These are phyloP conservation scores for Mormoops blainvillei DNA, from an alignment of 2,113 vertebrate species.

Conservation along the genomic window DNA sequence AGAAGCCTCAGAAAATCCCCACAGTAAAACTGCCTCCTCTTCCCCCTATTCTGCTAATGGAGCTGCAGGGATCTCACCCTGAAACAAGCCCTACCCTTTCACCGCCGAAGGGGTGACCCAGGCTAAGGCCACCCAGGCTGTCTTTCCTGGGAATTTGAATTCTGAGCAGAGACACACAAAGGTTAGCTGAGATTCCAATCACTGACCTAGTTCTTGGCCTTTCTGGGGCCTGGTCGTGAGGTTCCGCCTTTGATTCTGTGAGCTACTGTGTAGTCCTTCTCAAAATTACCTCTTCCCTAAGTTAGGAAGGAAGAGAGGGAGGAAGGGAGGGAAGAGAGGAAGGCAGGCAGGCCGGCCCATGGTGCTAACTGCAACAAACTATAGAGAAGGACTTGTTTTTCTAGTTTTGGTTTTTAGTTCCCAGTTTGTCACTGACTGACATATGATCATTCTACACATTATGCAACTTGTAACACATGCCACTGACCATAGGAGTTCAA, in stretches of 20 bases:
- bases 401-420: neutral
- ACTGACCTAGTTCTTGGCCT: neutral
- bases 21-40: neutral
- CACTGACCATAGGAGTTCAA: neutral
- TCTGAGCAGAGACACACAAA: neutral
- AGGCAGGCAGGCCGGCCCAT: neutral
- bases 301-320: neutral
- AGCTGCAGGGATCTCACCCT: neutral
- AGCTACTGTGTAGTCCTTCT: neutral
- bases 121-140: neutral
- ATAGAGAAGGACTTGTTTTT: neutral
- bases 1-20: neutral
- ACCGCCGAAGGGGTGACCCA: neutral
- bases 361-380: neutral
- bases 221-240: neutral
- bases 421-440: neutral
- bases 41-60: neutral
- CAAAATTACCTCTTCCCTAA: neutral
- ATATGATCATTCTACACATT: no score
- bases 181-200: neutral
- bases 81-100: neutral
- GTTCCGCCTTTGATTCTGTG: neutral
- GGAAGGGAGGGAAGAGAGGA: neutral
- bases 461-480: neutral
- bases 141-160: neutral